Percentiles rank a stretch among this genome's conserved stretches.
Evolutionary conservation across 2,888 invertebrate species (phyloP).

Genomic region (Cosmorhoe ocellata): DNA sequence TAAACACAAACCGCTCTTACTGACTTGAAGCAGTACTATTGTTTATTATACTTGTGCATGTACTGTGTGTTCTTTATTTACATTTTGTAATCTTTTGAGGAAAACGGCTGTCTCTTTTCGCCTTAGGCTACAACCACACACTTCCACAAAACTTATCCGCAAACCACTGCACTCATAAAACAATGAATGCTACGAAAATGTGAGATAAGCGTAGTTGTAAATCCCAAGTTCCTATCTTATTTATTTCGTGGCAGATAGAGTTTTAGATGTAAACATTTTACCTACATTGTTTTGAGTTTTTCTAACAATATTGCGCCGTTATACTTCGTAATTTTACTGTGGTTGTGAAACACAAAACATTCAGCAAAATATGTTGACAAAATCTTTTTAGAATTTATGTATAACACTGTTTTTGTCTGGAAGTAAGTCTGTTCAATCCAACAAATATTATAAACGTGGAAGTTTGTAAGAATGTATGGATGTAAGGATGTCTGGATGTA

Average conservation of each 20-base stretch:
- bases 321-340: too few species aligned
- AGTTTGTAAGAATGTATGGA: too few species aligned
- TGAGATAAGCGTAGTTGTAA: constrained; percentile 17
- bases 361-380: too few species aligned
- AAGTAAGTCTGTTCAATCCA: too few species aligned
- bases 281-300: too few species aligned
- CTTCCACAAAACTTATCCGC: constrained; percentile 7
- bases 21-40: too few species aligned
- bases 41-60: background rate
- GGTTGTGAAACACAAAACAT: too few species aligned
- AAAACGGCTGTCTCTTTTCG: constrained; percentile 7
- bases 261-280: constrained; percentile 3
- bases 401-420: too few species aligned
- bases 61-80: background rate
- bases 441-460: too few species aligned
- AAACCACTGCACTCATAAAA: constrained; percentile 18
- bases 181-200: constrained; percentile 17
- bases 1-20: background rate
- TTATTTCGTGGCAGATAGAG: constrained; percentile 13
- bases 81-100: constrained; percentile 9
- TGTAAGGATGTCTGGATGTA: too few species aligned
- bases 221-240: constrained; percentile 14
- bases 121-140: background rate
- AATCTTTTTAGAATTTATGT: too few species aligned
- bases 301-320: too few species aligned